A percentile compares a stretch with the other conserved stretches of the same genome.
phyloP scores from a whole-genome alignment of 2,888 invertebrate species.

The Agrotis segetum region DNA sequence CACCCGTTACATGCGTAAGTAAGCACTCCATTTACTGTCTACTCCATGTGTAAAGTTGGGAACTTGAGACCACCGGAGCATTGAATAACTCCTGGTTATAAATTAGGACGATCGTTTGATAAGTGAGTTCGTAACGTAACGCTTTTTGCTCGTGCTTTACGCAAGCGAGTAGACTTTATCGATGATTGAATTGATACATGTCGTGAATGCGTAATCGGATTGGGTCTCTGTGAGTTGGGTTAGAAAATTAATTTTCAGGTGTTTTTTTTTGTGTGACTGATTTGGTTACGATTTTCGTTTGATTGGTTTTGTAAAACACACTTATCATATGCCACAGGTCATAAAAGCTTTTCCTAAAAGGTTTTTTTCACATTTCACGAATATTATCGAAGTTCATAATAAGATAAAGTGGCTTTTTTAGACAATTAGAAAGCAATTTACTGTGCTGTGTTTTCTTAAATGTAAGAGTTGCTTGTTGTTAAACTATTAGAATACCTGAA shows the following conservation, averaged over 20 bases:
- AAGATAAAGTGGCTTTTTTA: too few species aligned
- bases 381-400: too few species aligned
- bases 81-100: constrained; percentile 88
- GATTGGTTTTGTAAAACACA: not conserved
- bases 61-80: constrained; percentile 79
- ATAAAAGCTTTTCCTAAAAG: too few species aligned
- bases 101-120: constrained; percentile 88
- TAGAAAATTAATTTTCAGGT: constrained; percentile 47
- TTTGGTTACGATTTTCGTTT: constrained; percentile 9
- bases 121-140: constrained; percentile 81
- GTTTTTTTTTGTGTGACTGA: constrained; percentile 29
- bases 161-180: constrained; percentile 88
- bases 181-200: constrained; percentile 87
- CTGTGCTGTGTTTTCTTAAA: too few species aligned
- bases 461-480: too few species aligned
- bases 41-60: constrained; percentile 64
- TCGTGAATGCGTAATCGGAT: constrained; percentile 80
- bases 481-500: too few species aligned
- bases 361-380: too few species aligned
- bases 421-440: too few species aligned
- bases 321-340: not conserved
- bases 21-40: constrained; percentile 9
- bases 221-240: constrained; percentile 46
- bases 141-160: constrained; percentile 84
- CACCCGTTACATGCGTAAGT: not conserved